Conservation (phyloP, 2,888 invertebrate genomes). For the Dynastes grantii region DNA sequence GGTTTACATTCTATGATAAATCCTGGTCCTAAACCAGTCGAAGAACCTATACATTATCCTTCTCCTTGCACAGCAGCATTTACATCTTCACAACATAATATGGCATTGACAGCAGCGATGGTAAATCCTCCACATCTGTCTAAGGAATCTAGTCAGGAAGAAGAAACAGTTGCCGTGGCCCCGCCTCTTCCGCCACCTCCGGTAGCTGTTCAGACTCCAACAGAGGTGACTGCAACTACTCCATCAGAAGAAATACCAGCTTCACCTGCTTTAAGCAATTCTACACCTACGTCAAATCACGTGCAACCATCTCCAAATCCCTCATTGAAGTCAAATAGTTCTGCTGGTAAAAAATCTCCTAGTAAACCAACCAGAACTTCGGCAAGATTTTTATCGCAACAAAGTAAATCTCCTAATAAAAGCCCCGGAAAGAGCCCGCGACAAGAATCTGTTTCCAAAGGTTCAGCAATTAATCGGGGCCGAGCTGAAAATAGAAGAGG, state of each 20-base stretch:
- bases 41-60: conserved; percentile 72
- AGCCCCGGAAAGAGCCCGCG: conserved; percentile 70
- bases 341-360: conserved; percentile 74
- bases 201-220: conserved; percentile 51
- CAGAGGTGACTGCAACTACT: conserved; percentile 52
- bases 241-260: conserved; percentile 66
- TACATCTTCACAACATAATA: conserved; percentile 86
- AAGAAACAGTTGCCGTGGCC: conserved; percentile 51
- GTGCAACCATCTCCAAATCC: conserved; percentile 68
- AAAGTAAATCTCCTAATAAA: conserved; percentile 78
- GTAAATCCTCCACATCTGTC: conserved; percentile 78
- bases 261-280: conserved; percentile 56
- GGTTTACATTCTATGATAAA: conserved; percentile 73
- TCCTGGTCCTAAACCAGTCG: conserved; percentile 72
- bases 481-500: conserved; percentile 67
- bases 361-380: conserved; percentile 76
- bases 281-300: conserved; percentile 62
- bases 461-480: conserved; percentile 71
- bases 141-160: conserved; percentile 59
- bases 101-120: conserved; percentile 87
- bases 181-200: conserved; percentile 50
- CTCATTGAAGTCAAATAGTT: conserved; percentile 66
- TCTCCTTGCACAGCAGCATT: conserved; percentile 83
- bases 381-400: conserved; percentile 75
- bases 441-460: conserved; percentile 73